These are phyloP conservation scores for Conistra vaccinii DNA, from an alignment of 2,888 invertebrate species.

Conservation along the genomic window DNA sequence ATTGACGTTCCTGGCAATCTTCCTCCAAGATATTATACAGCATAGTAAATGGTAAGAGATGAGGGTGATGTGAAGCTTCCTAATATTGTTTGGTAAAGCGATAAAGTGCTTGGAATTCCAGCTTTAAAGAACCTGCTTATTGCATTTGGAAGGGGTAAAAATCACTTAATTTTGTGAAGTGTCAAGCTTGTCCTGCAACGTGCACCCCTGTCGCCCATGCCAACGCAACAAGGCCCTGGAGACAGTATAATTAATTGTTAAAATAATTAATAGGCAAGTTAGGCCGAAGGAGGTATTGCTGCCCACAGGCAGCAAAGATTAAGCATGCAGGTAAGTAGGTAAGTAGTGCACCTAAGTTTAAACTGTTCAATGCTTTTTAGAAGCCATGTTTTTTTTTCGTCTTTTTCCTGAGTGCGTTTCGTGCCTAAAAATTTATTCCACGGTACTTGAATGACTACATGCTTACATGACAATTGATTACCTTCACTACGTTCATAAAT, in stretches of 20 bases:
- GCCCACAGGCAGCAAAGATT: no score
- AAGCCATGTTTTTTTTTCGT: background rate
- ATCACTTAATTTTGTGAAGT: constrained; percentile 24
- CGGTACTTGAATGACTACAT: background rate
- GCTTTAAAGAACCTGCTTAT: constrained; percentile 12
- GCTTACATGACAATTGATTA: background rate
- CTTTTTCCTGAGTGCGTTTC: background rate
- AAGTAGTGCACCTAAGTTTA: no score
- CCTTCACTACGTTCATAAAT: background rate
- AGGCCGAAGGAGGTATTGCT: background rate
- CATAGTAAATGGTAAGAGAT: constrained; percentile 47
- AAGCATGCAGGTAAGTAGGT: background rate
- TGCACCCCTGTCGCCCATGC: constrained; percentile 12
- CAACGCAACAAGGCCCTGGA: background rate
- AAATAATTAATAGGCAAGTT: constrained; percentile 1
- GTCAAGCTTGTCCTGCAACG: constrained; percentile 14
- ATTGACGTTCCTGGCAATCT: constrained; percentile 68
- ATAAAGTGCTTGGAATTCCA: constrained; percentile 19
- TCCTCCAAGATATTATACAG: constrained; percentile 52
- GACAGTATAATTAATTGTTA: constrained; percentile 24
- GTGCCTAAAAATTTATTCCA: background rate
- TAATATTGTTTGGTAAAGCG: constrained; percentile 11
- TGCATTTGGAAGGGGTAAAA: constrained; percentile 3
- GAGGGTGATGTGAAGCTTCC: constrained; percentile 17
- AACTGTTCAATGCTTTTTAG: no score